These are phyloP conservation scores for Neosilurus hyrtlii DNA, from an alignment of 2,797 vertebrate species.

Conservation along the genomic window DNA sequence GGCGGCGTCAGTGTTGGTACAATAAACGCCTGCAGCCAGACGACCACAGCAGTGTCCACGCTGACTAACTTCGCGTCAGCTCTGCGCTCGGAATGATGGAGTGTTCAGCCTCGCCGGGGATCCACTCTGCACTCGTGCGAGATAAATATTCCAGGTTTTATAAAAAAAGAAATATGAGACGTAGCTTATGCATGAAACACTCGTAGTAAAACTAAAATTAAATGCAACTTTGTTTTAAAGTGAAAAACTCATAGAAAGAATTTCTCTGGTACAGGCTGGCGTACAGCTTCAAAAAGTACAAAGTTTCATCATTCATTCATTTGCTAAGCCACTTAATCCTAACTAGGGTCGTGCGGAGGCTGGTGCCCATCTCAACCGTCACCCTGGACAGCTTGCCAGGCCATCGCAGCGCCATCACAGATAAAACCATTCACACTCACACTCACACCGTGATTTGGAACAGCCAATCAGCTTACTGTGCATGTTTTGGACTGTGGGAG, in stretches of 20 bases:
- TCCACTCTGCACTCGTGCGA: neutral
- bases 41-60: conserved; percentile 9
- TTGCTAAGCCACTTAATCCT: too few relatives aligned
- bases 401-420: too few relatives aligned
- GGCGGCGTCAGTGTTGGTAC: conserved; percentile 29
- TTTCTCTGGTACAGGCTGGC: neutral
- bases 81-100: conserved; percentile 39
- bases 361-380: too few relatives aligned
- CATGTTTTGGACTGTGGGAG: too few relatives aligned
- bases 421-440: too few relatives aligned
- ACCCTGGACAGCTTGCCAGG: too few relatives aligned
- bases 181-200: neutral
- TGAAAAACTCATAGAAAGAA: neutral
- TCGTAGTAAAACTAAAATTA: neutral
- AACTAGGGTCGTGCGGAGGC: too few relatives aligned
- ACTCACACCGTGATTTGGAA: too few relatives aligned
- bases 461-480: too few relatives aligned
- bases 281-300: neutral
- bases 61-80: conserved; percentile 25
- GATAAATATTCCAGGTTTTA: neutral
- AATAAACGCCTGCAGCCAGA: conserved; percentile 30
- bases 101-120: neutral
- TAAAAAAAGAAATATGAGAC: neutral
- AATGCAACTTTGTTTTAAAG: neutral
- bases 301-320: too few relatives aligned